Evolutionary conservation across 2,888 invertebrate genomes (phyloP).

Genomic region (Drosophila prolongata): DNA sequence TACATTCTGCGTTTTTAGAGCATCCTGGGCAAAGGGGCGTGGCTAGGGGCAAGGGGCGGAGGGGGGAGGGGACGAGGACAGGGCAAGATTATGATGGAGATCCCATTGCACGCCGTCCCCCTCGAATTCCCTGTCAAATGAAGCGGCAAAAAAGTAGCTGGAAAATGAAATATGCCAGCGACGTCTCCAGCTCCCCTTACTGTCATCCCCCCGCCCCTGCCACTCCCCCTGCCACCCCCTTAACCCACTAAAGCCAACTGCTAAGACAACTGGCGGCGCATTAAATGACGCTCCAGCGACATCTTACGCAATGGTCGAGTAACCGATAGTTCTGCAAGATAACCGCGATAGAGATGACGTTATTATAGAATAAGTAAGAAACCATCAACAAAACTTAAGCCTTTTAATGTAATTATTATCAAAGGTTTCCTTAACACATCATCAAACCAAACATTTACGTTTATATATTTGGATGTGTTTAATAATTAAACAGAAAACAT

Average conservation of each 20-base stretch:
- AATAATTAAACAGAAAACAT: too few species aligned
- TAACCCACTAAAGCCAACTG: conserved; percentile 26
- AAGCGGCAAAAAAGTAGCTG: conserved; percentile 82
- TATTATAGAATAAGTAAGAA: background rate
- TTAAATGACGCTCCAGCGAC: conserved; percentile 83
- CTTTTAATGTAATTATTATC: too few species aligned
- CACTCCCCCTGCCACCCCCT: background rate
- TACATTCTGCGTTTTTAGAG: conserved; percentile 69
- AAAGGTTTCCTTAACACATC: too few species aligned
- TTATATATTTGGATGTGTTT: too few species aligned
- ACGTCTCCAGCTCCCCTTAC: conserved; percentile 59
- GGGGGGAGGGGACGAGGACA: background rate
- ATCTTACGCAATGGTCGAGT: conserved; percentile 75
- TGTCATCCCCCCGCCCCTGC: conserved; percentile 9
- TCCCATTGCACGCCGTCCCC: conserved; percentile 34
- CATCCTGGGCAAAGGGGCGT: conserved; percentile 43
- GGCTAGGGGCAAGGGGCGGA: background rate
- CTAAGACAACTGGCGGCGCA: conserved; percentile 78
- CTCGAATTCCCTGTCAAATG: conserved; percentile 75
- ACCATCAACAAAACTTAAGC: too few species aligned
- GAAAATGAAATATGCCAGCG: conserved; percentile 82
- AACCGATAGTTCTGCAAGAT: conserved; percentile 25
- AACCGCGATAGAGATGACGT: conserved; percentile 3
- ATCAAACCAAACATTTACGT: too few species aligned
- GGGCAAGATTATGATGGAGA: conserved; percentile 72